phyloP scores from a whole-genome alignment of 2,888 invertebrate species.

The Drosophila fungiperda region DNA sequence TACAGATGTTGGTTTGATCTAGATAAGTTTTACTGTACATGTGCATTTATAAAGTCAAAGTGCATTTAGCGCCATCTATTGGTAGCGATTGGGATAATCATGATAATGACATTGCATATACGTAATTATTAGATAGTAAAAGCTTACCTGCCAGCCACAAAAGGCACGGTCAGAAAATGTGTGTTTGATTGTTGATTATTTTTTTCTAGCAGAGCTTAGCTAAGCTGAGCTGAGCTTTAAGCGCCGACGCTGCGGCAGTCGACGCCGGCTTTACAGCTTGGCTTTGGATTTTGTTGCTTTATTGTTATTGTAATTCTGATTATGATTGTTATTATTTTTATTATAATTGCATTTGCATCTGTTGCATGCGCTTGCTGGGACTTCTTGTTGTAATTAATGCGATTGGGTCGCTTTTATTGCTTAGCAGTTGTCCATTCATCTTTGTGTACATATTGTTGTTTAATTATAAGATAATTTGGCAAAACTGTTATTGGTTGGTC shows the following conservation, averaged over 20 bases:
- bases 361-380: slow-evolving; percentile 45
- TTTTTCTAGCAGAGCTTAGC: slow-evolving; percentile 30
- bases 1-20: neutral
- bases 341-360: slow-evolving; percentile 26
- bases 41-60: neutral
- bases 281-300: neutral
- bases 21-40: neutral
- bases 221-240: slow-evolving; percentile 33
- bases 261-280: slow-evolving; percentile 37
- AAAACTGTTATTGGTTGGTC: slow-evolving; percentile 19
- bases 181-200: neutral
- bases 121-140: slow-evolving; percentile 4
- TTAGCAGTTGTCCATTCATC: slow-evolving; percentile 16
- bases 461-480: slow-evolving; percentile 53
- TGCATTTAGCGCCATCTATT: slow-evolving; percentile 15
- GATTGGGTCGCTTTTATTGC: slow-evolving; percentile 19
- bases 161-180: slow-evolving; percentile 14
- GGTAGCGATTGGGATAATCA: neutral
- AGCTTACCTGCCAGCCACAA: slow-evolving; percentile 48
- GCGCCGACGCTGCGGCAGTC: slow-evolving; percentile 34
- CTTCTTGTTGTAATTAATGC: slow-evolving; percentile 11
- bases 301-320: slow-evolving; percentile 4
- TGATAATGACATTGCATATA: neutral
- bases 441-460: slow-evolving; percentile 17
- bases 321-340: slow-evolving; percentile 3